These are phyloP conservation scores for Agrochola circellaris DNA, from an alignment of 2,888 invertebrate species.

Conservation along the genomic window DNA sequence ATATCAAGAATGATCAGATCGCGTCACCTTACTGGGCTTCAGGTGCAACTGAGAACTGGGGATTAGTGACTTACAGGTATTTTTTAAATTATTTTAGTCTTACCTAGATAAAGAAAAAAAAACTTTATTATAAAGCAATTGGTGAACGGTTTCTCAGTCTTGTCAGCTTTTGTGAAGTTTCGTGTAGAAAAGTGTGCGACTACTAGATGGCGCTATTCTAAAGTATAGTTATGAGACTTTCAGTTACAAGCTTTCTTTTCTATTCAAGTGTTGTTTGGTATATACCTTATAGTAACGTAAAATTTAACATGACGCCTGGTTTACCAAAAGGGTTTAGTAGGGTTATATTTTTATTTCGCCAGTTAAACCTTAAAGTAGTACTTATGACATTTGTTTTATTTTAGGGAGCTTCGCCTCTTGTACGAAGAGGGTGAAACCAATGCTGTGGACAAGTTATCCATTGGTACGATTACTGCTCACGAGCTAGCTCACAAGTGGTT, in stretches of 20 bases:
- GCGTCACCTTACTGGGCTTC: conserved; percentile 88
- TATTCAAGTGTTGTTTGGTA: not conserved
- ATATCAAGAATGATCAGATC: conserved; percentile 87
- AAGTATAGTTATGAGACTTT: not conserved
- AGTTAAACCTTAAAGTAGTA: not conserved
- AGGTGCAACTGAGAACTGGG: conserved; percentile 89
- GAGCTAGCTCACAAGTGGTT: conserved; percentile 95
- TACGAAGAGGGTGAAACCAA: conserved; percentile 85
- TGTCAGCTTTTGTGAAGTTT: not conserved
- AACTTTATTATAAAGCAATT: not conserved
- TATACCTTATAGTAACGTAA: not conserved
- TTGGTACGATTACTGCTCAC: conserved; percentile 90
- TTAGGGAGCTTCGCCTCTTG: conserved; percentile 85
- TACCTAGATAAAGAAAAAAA: not conserved
- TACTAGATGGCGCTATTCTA: conserved; percentile 13
- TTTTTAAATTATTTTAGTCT: not conserved
- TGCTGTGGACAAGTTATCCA: conserved; percentile 81
- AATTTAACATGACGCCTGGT: not conserved
- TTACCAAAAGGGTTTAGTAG: not conserved
- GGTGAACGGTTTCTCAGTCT: not conserved
- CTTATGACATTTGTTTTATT: conserved; percentile 20
- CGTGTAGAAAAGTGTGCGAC: not conserved
- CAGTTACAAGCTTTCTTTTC: not conserved
- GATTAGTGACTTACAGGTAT: conserved; percentile 87
- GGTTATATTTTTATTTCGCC: not conserved